phyloP scores from a whole-genome alignment of 2,113 vertebrate species.

The Tragelaphus imberbis region DNA sequence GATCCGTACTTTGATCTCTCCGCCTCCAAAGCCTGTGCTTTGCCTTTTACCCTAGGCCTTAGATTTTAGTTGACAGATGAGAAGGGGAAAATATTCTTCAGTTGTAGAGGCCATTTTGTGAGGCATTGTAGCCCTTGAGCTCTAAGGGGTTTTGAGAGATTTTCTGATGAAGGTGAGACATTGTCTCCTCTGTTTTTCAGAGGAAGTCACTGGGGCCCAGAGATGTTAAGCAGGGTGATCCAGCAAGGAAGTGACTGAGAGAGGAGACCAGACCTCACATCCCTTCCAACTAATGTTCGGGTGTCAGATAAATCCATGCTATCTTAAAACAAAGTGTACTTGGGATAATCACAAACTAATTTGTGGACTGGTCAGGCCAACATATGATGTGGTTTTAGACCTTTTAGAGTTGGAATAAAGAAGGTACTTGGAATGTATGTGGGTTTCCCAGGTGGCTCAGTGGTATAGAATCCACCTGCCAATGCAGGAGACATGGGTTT shows the following conservation, averaged over 20 bases:
- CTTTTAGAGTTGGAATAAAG: background rate
- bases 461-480: background rate
- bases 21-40: background rate
- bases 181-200: background rate
- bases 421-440: background rate
- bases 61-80: constrained; percentile 34
- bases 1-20: background rate
- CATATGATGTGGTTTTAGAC: background rate
- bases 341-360: background rate
- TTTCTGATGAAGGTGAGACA: constrained; percentile 7
- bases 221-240: background rate
- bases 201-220: background rate
- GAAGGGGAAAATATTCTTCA: background rate
- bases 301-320: background rate
- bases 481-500: background rate
- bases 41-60: background rate
- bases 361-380: background rate
- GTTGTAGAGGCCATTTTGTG: background rate
- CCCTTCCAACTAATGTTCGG: background rate
- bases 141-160: constrained; percentile 7
- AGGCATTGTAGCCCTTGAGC: background rate
- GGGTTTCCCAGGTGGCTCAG: background rate
- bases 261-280: background rate
- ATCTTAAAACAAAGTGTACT: background rate
- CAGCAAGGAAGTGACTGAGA: background rate